These are phyloP conservation scores for Lepisosteus osseus DNA, from an alignment of 2,113 vertebrate species.

Conservation along the genomic window DNA sequence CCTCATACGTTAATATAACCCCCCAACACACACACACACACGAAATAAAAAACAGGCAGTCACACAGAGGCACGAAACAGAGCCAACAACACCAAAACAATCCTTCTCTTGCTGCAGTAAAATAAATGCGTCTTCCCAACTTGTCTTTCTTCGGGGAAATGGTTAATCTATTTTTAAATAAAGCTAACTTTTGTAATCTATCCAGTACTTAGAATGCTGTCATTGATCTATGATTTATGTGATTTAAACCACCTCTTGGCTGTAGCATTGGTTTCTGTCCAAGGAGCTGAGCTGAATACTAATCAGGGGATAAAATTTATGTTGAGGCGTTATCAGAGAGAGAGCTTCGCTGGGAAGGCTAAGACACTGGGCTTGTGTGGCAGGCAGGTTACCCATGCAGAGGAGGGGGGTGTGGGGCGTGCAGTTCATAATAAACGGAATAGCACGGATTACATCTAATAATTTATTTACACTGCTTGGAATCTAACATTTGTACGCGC, in stretches of 20 bases:
- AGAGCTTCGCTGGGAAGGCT: conserved; percentile 52
- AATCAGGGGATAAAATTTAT: conserved; percentile 84
- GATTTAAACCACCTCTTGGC: conserved; percentile 78
- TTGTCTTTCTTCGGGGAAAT: conserved; percentile 57
- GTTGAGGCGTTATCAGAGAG: conserved; percentile 70
- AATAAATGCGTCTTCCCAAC: conserved; percentile 7
- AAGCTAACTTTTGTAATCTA: conserved; percentile 83
- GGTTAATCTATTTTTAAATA: conserved; percentile 83
- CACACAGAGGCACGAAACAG: too few species aligned
- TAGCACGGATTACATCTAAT: conserved; percentile 35
- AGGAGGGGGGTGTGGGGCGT: conserved; percentile 18
- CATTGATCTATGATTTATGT: conserved; percentile 87
- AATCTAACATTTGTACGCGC: conserved; percentile 31
- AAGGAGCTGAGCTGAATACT: conserved; percentile 82
- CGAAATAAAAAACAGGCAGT: conserved; percentile 1
- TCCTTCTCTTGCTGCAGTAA: neutral
- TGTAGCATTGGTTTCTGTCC: conserved; percentile 77
- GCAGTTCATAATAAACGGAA: conserved; percentile 29
- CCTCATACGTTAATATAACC: conserved; percentile 14
- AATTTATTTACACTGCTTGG: conserved; percentile 34
- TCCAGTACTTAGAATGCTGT: conserved; percentile 75
- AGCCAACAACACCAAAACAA: conserved; percentile 13
- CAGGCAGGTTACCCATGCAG: conserved; percentile 25
- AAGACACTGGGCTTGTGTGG: conserved; percentile 30
- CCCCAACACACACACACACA: conserved; percentile 17